These are phyloP conservation scores for Malurus cyaneus DNA, from an alignment of 2,113 vertebrate species.

Conservation along the genomic window DNA sequence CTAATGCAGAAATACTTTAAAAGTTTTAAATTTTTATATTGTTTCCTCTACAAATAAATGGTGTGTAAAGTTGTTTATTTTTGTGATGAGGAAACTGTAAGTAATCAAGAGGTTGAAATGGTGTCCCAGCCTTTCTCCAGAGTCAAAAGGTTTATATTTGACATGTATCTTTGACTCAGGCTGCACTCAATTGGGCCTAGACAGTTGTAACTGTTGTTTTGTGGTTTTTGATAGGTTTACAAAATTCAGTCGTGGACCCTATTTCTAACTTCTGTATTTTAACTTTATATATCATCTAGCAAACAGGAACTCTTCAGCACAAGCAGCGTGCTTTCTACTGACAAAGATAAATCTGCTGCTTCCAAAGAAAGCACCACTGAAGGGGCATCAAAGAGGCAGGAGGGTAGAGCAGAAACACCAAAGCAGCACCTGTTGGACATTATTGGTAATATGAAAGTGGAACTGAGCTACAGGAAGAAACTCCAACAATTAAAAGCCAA, in stretches of 20 bases:
- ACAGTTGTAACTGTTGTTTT: neutral
- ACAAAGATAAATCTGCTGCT: constrained; percentile 23
- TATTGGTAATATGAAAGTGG: constrained; percentile 86
- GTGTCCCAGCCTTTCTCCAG: neutral
- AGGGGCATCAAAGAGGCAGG: neutral
- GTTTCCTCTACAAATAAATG: neutral
- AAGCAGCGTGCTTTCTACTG: neutral
- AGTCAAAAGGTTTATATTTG: neutral
- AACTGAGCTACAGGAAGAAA: constrained; percentile 78
- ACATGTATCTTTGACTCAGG: neutral
- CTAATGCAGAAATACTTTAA: neutral
- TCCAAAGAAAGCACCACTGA: neutral
- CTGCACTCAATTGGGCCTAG: neutral
- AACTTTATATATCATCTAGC: neutral
- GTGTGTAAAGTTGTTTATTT: neutral
- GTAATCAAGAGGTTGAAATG: neutral
- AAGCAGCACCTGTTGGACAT: constrained; percentile 81
- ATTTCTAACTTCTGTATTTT: neutral
- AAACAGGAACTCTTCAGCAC: constrained; percentile 60
- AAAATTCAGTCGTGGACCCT: neutral
- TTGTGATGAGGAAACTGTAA: neutral
- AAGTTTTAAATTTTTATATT: neutral
- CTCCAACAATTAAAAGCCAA: constrained; percentile 53
- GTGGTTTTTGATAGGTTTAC: neutral
- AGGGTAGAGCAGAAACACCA: neutral